Conservation (phyloP, 2,113 vertebrate genomes). For the Atractosteus spatula region DNA sequence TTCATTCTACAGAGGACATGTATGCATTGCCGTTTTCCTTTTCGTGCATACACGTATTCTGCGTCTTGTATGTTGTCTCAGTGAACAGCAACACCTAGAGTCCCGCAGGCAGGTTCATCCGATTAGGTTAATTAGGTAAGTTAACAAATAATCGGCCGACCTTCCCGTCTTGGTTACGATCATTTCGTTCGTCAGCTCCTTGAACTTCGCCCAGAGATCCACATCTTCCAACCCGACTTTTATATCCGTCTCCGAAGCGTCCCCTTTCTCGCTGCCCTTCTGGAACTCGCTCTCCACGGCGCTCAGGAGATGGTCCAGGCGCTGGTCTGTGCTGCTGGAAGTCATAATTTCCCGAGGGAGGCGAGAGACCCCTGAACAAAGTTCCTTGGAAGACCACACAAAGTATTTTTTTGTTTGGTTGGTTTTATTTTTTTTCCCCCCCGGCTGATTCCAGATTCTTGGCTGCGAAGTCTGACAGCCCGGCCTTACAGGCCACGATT, state of each 20-base stretch:
- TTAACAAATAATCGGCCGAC: conserved; percentile 35
- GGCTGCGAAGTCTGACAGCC: neutral
- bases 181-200: conserved; percentile 77
- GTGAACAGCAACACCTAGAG: too few relatives aligned
- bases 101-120: too few relatives aligned
- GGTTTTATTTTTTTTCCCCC: too few relatives aligned
- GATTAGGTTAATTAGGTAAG: too few relatives aligned
- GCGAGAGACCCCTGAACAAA: neutral
- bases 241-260: conserved; percentile 71
- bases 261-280: conserved; percentile 72
- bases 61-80: too few relatives aligned
- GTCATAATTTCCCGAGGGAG: conserved; percentile 53
- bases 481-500: conserved; percentile 31
- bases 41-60: too few relatives aligned
- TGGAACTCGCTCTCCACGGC: conserved; percentile 73
- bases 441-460: too few relatives aligned
- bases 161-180: conserved; percentile 76
- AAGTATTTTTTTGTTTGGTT: too few relatives aligned
- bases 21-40: too few relatives aligned
- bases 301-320: conserved; percentile 73
- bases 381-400: neutral
- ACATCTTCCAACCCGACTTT: conserved; percentile 69
- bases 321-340: conserved; percentile 62
- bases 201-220: conserved; percentile 72
- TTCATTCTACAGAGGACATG: too few relatives aligned